phyloP scores from a whole-genome alignment of 64 coral and sea anemone species.

The Orbicella faveolata region DNA sequence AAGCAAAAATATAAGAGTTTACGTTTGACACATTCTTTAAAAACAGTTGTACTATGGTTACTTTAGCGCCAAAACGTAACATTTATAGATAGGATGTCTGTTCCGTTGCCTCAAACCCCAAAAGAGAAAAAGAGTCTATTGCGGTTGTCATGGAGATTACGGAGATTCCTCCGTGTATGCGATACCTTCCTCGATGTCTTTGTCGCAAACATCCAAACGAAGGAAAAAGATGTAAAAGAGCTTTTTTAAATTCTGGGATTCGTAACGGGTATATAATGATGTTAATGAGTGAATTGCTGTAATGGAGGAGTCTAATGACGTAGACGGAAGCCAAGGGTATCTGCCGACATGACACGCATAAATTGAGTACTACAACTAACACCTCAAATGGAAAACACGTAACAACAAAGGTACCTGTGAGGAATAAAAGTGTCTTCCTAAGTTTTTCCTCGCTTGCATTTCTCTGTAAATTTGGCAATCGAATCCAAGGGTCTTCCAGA shows the following conservation, averaged over 20 bases:
- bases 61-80: too few relatives aligned
- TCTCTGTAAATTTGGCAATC: neutral
- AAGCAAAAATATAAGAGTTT: too few relatives aligned
- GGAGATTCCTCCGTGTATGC: neutral
- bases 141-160: neutral
- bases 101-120: too few relatives aligned
- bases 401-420: neutral
- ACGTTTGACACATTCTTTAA: too few relatives aligned
- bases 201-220: neutral
- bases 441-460: neutral
- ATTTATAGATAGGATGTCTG: too few relatives aligned
- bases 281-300: conserved; percentile 1
- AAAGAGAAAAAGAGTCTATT: neutral
- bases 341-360: neutral
- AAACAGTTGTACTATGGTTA: too few relatives aligned
- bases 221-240: neutral
- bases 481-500: neutral
- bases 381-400: neutral
- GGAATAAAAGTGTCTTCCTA: neutral
- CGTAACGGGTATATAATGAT: neutral
- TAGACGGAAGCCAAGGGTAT: neutral
- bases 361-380: neutral
- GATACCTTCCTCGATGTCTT: neutral
- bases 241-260: neutral
- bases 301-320: neutral